A percentile compares a stretch with the other conserved stretches of the same genome.
Conservation (phyloP, 2,888 invertebrate species). For the Synanthedon andrenaeformis region DNA sequence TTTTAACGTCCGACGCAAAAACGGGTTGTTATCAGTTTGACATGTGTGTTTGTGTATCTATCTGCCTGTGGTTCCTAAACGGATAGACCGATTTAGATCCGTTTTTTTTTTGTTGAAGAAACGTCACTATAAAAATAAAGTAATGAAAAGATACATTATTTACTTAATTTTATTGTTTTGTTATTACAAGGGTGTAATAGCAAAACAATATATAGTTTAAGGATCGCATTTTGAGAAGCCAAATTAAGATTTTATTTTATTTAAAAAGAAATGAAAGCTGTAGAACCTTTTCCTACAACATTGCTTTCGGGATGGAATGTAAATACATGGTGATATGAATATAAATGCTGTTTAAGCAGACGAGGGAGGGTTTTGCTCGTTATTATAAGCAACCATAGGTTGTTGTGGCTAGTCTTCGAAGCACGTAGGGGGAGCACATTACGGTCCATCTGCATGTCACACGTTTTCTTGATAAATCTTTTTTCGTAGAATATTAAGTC, state of each 20-base stretch:
- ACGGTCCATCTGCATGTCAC: slow-evolving; percentile 6
- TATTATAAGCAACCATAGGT: slow-evolving; percentile 9
- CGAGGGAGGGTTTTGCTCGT: slow-evolving; percentile 17
- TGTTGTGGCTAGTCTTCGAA: slow-evolving; percentile 11
- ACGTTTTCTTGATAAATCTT: slow-evolving; percentile 4
- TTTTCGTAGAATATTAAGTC: neutral
- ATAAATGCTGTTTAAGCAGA: slow-evolving; percentile 64
- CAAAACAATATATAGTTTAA: no score
- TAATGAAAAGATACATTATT: no score
- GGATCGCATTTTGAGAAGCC: no score
- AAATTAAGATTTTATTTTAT: slow-evolving; percentile 8
- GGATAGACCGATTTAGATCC: no score
- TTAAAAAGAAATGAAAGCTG: slow-evolving; percentile 14
- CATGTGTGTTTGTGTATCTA: no score
- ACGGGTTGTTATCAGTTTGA: no score
- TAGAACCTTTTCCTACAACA: slow-evolving; percentile 32
- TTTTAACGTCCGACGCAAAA: no score
- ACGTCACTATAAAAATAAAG: no score
- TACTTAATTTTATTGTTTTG: no score
- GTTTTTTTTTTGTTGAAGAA: no score
- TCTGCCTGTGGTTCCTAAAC: no score
- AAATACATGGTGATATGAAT: slow-evolving; percentile 67
- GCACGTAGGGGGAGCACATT: slow-evolving; percentile 7
- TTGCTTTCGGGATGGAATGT: slow-evolving; percentile 56
- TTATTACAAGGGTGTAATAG: no score